Conservation (phyloP, 2,113 vertebrate genomes). For the Physeter macrocephalus region DNA sequence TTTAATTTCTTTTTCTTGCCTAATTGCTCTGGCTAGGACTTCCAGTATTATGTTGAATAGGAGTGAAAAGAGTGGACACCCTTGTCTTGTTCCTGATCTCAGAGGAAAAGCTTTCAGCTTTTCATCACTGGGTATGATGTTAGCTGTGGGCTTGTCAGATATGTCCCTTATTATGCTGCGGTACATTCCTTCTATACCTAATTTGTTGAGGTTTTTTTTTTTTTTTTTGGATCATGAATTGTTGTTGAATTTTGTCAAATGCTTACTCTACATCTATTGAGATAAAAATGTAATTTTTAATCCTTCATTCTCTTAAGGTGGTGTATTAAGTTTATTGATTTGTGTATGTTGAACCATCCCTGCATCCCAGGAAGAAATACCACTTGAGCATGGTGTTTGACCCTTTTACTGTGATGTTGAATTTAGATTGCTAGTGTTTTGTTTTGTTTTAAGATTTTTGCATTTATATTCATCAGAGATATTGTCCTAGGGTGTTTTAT, state of each 20-base stretch:
- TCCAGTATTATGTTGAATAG: no score
- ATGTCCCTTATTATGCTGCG: no score
- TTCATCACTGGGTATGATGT: no score
- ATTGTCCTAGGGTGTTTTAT: background rate
- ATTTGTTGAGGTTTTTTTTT: no score
- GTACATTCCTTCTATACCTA: no score
- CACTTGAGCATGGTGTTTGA: background rate
- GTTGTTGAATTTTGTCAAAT: background rate
- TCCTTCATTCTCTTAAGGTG: background rate
- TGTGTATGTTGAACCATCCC: background rate
- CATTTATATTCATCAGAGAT: background rate
- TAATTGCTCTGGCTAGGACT: no score
- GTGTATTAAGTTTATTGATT: background rate
- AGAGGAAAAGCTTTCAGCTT: no score
- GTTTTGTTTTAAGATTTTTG: background rate
- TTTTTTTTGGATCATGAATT: background rate
- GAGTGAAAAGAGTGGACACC: no score
- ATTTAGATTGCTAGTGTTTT: background rate
- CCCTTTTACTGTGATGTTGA: background rate
- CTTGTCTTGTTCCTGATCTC: no score
- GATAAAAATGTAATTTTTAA: background rate
- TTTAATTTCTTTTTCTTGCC: no score
- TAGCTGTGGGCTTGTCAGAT: no score
- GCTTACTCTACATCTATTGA: background rate
- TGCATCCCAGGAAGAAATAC: background rate